A percentile compares a stretch with the other conserved stretches of the same genome.
These are phyloP conservation scores for Chironomus tentans DNA, from an alignment of 2,888 invertebrate genomes.

Conservation along the genomic window DNA sequence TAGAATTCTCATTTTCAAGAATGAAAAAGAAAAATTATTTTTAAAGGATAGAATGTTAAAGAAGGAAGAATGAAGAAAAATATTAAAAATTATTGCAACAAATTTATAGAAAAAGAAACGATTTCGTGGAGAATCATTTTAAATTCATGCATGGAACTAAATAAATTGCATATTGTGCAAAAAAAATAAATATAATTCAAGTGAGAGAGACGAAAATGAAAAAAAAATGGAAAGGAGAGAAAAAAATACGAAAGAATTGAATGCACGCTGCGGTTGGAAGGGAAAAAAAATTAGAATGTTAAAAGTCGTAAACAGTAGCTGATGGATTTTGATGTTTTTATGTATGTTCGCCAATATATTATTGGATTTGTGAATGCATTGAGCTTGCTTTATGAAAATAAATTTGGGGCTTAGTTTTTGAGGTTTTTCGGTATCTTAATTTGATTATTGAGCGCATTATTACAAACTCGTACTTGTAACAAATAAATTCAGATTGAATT, in stretches of 20 bases:
- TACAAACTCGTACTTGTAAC: no score
- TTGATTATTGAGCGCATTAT: no score
- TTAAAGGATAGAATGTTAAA: not conserved
- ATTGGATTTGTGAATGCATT: not conserved
- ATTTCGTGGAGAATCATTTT: not conserved
- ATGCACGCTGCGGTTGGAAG: slow-evolving; percentile 24
- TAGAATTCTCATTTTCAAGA: not conserved
- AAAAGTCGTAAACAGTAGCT: slow-evolving; percentile 26
- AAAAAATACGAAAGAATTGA: slow-evolving; percentile 25
- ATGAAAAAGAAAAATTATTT: no score
- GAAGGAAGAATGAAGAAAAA: not conserved
- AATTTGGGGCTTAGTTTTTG: no score
- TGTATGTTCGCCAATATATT: not conserved
- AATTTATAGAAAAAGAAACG: not conserved
- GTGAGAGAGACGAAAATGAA: not conserved
- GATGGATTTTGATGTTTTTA: slow-evolving; percentile 14
- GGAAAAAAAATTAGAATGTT: slow-evolving; percentile 5
- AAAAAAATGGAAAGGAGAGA: no score
- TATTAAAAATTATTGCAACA: no score
- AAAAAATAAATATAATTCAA: not conserved
- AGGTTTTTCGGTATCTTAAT: no score
- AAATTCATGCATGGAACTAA: not conserved
- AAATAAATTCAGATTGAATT: no score
- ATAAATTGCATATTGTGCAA: not conserved
- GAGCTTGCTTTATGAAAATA: no score